Percentiles rank a stretch among this genome's conserved stretches.
Conservation (phyloP, 2,888 invertebrate species). For the Drosophila cognata region DNA sequence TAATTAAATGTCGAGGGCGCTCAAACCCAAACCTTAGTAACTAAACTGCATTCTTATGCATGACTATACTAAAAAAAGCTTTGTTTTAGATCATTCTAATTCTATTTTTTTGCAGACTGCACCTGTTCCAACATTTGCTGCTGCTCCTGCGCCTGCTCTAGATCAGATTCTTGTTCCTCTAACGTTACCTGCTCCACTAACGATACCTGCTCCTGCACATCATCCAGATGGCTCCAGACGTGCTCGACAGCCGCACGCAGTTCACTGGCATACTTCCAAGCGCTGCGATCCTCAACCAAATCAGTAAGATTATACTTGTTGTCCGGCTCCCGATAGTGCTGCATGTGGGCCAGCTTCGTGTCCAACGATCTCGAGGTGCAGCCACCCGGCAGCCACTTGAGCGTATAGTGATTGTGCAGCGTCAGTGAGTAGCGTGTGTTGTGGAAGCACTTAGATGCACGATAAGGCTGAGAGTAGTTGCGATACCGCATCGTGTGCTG, state of each 20-base stretch:
- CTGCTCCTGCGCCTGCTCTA: conserved; percentile 41
- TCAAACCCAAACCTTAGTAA: not conserved
- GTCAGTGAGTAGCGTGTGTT: conserved; percentile 93
- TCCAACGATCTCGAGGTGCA: conserved; percentile 39
- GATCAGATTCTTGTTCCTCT: conserved; percentile 42
- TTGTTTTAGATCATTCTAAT: not conserved
- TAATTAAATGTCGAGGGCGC: not conserved
- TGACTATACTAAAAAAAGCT: not conserved
- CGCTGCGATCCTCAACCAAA: conserved; percentile 57
- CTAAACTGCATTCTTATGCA: not conserved
- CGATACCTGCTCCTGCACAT: conserved; percentile 24
- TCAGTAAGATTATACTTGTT: conserved; percentile 35
- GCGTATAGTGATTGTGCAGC: conserved; percentile 94
- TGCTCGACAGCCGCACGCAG: conserved; percentile 50
- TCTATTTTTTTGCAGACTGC: not conserved
- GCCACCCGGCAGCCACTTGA: conserved; percentile 89
- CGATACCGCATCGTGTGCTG: conserved; percentile 93
- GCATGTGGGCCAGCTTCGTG: conserved; percentile 66
- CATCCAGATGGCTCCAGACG: conserved; percentile 59
- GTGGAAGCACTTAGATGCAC: conserved; percentile 96
- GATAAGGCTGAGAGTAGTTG: conserved; percentile 93
- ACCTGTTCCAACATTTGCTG: conserved; percentile 35
- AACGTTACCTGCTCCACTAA: conserved; percentile 20
- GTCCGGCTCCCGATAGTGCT: conserved; percentile 68
- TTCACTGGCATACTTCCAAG: conserved; percentile 58